Evolutionary conservation across 1,140 invertebrate genomes (phyloP), one percentile per base, ranked within the genome.

Genomic region (Trichonephila inaurata): DNA sequence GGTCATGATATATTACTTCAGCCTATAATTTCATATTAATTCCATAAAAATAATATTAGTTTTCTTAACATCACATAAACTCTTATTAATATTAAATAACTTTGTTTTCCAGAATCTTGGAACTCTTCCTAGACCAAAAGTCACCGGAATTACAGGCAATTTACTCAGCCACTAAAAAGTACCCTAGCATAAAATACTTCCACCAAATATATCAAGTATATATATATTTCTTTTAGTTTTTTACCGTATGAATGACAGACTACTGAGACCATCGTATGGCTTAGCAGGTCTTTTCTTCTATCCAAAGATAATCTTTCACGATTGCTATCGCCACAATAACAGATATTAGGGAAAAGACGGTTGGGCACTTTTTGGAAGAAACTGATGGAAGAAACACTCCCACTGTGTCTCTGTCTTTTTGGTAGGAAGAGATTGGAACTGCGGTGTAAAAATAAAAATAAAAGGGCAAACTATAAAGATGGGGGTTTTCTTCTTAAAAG

Each of bases 321-420:
- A 87, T 87, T 87, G 85, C 60, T 33, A 87, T 87, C 85, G 58
- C 51, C 85, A 87, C 85, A 87, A 87, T 87, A 87, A 87, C 85
- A 66, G 85, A 87, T 87, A 87, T 87, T 87, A 87, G 85, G 40
- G 24, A 60, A 87, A 87, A 87, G 85, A 64, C 85, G 58, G 60
- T 40, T 33, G 40, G 85, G 28, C 51, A 28, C 60, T 87, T 77
- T 87, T 58, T 14, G 19, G 28, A 58, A 87, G 85, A 87, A 87
- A 87, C 19, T 33, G 60, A 87, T 64, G 60, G 28, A 64, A 83
- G 44, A 14, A 87, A 87, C 85, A 87, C 85, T 86, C 85, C 85
- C 60, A 28, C 24, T 62, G 85, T 21, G 85, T 58, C 28, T 83
- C 44, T 87, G 85, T 87, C 58, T 87, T 40, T 58, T 51, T 19